Conservation (phyloP, 2,797 vertebrate species). For the Acanthornis magna region DNA sequence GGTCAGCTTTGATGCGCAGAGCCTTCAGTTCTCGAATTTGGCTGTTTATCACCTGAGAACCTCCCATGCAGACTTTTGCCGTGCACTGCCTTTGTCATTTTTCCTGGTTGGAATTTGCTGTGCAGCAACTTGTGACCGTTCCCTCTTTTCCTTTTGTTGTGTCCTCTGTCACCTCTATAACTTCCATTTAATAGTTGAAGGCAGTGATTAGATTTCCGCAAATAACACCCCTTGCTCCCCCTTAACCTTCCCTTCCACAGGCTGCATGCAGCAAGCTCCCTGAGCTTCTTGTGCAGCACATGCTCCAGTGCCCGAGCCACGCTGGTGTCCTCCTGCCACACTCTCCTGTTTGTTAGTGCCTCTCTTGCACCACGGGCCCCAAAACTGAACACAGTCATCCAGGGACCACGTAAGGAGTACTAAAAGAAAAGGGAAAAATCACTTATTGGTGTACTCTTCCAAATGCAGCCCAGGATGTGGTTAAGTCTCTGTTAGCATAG, state of each 20-base stretch:
- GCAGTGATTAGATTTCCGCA: neutral
- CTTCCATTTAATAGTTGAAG: neutral
- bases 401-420: neutral
- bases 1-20: neutral
- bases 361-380: neutral
- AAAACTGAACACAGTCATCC: neutral
- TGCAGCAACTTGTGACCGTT: neutral
- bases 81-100: neutral
- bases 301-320: neutral
- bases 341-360: neutral
- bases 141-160: neutral
- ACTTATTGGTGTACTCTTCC: neutral
- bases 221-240: neutral
- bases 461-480: neutral
- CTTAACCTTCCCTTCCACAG: neutral
- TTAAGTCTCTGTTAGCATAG: neutral
- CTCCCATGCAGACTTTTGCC: neutral
- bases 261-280: rapidly evolving
- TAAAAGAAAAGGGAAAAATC: neutral
- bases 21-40: neutral
- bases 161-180: neutral
- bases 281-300: neutral
- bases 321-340: neutral
- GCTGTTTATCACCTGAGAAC: neutral
- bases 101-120: neutral